phyloP scores from a whole-genome alignment of 2,113 vertebrate genomes.

The Pionites leucogaster region DNA sequence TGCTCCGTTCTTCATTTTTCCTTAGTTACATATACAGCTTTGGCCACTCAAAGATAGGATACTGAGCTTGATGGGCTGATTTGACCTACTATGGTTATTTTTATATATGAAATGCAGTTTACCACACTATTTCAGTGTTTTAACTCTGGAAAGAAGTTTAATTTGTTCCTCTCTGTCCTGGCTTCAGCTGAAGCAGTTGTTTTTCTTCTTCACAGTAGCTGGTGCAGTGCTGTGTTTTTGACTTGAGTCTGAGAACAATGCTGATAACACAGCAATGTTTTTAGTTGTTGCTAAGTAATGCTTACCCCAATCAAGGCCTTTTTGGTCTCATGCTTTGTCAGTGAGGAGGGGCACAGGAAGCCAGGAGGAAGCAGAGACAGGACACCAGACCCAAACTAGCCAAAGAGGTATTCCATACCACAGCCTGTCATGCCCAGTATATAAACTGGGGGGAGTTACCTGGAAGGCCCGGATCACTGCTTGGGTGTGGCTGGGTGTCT shows the following conservation, averaged over 20 bases:
- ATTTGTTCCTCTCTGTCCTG: background rate
- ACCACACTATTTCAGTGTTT: background rate
- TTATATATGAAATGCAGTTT: background rate
- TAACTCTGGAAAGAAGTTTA: background rate
- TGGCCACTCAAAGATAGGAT: background rate
- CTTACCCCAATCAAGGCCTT: background rate
- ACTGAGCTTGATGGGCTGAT: background rate
- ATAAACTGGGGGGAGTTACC: background rate
- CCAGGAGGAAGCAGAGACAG: background rate
- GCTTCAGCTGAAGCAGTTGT: background rate
- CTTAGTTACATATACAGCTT: background rate
- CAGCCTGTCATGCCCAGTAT: background rate
- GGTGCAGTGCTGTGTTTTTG: background rate
- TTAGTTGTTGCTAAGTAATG: background rate
- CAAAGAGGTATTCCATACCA: background rate
- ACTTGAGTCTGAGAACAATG: background rate
- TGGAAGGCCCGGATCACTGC: background rate
- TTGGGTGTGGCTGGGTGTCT: background rate
- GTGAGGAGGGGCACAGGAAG: background rate
- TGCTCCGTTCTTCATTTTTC: background rate
- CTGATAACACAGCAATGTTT: background rate
- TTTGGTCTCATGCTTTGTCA: background rate
- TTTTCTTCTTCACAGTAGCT: background rate
- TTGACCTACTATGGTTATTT: background rate
- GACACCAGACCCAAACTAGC: background rate